Evolutionary conservation across 2,113 vertebrate species (phyloP).

Genomic region (Seriola quinqueradiata): DNA sequence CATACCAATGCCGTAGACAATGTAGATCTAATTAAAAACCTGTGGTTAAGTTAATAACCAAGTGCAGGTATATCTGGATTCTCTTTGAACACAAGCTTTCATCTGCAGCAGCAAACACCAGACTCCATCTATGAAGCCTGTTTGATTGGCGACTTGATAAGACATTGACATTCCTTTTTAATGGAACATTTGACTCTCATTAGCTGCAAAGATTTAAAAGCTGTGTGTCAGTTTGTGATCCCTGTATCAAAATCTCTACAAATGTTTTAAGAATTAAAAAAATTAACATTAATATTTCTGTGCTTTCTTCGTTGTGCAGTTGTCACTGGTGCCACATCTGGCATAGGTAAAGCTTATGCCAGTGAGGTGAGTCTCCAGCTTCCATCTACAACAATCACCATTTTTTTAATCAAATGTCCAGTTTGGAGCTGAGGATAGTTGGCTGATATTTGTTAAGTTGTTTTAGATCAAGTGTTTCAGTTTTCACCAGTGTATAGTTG

Average conservation of each 20-base stretch:
- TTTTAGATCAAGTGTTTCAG: not conserved
- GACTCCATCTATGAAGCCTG: not conserved
- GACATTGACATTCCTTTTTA: constrained; percentile 11
- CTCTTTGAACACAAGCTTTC: not conserved
- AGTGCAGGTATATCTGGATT: not conserved
- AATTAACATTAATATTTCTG: not conserved
- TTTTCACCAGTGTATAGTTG: not conserved
- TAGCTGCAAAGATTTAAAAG: not conserved
- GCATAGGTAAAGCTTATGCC: constrained; percentile 87
- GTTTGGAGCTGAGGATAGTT: not conserved
- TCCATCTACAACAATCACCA: not conserved
- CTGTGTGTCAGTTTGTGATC: not conserved
- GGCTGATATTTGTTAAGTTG: not conserved
- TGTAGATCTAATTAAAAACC: not conserved
- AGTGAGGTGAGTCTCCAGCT: constrained; percentile 81
- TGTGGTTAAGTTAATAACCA: not conserved
- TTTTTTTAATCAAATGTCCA: not conserved
- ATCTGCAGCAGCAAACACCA: not conserved
- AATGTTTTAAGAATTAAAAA: not conserved
- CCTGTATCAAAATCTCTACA: not conserved
- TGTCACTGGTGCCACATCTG: constrained; percentile 87
- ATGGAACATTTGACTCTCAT: not conserved
- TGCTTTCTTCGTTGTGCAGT: constrained; percentile 71
- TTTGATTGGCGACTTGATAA: constrained; percentile 18
- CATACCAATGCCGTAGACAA: not conserved